Percentiles rank a stretch among this genome's conserved stretches.
phyloP scores from a whole-genome alignment of 2,888 invertebrate species.

The Adelphocoris suturalis region DNA sequence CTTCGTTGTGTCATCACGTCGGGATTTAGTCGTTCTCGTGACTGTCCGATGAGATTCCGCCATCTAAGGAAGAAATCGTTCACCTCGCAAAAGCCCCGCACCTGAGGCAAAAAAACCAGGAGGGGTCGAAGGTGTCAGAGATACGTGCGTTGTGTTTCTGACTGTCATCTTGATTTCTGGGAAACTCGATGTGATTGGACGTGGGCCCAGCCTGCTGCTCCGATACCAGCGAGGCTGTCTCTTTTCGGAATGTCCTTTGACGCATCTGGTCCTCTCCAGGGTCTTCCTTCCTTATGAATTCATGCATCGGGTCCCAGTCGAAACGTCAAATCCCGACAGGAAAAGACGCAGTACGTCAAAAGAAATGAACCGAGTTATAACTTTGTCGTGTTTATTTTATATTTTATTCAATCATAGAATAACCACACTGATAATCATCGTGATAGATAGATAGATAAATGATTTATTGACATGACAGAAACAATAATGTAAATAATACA shows the following conservation, averaged over 20 bases:
- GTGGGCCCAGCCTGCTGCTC: slow-evolving; percentile 14
- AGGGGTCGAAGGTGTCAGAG: slow-evolving; percentile 24
- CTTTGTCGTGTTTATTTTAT: too few relatives aligned
- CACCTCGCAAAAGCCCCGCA: slow-evolving; percentile 11
- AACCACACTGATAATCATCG: too few relatives aligned
- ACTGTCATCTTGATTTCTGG: slow-evolving; percentile 35
- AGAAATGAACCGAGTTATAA: not conserved
- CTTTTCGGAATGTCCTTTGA: slow-evolving; percentile 14
- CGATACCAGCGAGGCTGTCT: not conserved
- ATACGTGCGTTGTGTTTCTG: slow-evolving; percentile 31
- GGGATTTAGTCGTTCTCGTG: too few relatives aligned
- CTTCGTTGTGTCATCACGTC: too few relatives aligned
- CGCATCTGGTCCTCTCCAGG: not conserved
- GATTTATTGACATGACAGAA: too few relatives aligned
- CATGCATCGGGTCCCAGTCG: not conserved
- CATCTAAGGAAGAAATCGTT: not conserved
- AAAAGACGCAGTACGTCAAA: slow-evolving; percentile 10
- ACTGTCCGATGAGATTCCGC: too few relatives aligned
- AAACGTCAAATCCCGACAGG: not conserved
- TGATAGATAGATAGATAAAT: too few relatives aligned
- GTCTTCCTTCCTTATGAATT: not conserved
- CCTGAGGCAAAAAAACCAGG: not conserved
- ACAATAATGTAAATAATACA: too few relatives aligned
- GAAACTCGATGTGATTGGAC: slow-evolving; percentile 23
- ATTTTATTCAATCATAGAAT: too few relatives aligned